Evolutionary conservation across 1,140 invertebrate genomes (phyloP).

Genomic region (Drosophila busckii): DNA sequence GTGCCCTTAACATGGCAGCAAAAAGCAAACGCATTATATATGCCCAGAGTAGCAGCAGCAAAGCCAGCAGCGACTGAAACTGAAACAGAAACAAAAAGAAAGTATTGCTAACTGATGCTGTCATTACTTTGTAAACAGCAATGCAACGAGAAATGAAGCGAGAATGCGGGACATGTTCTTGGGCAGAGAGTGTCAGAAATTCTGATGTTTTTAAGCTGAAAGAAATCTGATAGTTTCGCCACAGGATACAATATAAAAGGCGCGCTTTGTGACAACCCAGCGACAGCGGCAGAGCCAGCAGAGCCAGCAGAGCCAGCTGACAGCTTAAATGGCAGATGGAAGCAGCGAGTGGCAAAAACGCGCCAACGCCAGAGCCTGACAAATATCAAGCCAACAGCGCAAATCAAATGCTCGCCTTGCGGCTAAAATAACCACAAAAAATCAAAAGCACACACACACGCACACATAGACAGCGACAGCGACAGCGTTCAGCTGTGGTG

Average conservation of each 20-base stretch:
- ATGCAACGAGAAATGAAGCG: conserved; percentile 34
- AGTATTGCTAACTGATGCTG: conserved; percentile 49
- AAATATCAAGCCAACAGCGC: conserved; percentile 39
- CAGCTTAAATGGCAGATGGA: conserved; percentile 66
- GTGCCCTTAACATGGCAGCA: conserved; percentile 47
- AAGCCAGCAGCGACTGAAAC: background rate
- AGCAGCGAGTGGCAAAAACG: conserved; percentile 34
- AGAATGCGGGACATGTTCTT: conserved; percentile 41
- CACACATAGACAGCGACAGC: conserved; percentile 42
- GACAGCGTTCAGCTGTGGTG: conserved; percentile 41
- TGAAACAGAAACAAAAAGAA: conserved; percentile 16
- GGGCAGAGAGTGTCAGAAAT: conserved; percentile 8
- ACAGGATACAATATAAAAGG: conserved; percentile 75
- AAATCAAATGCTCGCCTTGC: conserved; percentile 44
- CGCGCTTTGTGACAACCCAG: conserved; percentile 54
- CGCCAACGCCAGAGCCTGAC: conserved; percentile 5
- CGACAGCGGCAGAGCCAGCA: conserved; percentile 26
- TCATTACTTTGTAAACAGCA: conserved; percentile 48
- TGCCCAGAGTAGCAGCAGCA: conserved; percentile 2
- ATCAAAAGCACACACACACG: conserved; percentile 10
- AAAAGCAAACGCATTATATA: conserved; percentile 38
- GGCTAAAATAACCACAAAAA: conserved; percentile 11
- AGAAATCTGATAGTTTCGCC: conserved; percentile 66
- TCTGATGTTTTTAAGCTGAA: conserved; percentile 41
- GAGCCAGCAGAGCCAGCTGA: conserved; percentile 47